Conservation (phyloP, 1,140 invertebrate genomes). For the Dinothrombium tinctorium region DNA sequence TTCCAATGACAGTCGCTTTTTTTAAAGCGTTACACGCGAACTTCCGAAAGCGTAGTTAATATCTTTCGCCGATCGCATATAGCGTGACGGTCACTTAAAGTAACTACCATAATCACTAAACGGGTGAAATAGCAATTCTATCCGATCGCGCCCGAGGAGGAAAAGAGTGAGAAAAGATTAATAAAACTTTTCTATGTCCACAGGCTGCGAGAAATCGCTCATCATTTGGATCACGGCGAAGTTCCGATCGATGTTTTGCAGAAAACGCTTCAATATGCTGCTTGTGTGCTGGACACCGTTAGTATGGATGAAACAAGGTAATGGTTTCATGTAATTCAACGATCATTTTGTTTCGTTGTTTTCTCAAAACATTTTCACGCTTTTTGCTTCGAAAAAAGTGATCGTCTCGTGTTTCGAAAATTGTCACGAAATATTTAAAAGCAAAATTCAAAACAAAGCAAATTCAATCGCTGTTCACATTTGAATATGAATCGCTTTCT, state of each 20-base stretch:
- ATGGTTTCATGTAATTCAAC: conserved; percentile 19
- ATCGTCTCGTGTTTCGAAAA: neutral
- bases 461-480: too few species aligned
- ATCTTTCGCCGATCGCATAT: too few species aligned
- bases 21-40: too few species aligned
- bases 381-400: neutral
- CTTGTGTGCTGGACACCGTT: conserved; percentile 58
- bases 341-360: neutral
- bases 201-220: conserved; percentile 54
- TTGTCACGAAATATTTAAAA: too few species aligned
- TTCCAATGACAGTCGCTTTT: too few species aligned
- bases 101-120: too few species aligned
- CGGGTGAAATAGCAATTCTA: too few species aligned
- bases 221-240: conserved; percentile 49
- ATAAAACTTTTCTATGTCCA: conserved; percentile 12
- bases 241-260: conserved; percentile 55
- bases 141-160: too few species aligned
- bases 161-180: too few species aligned
- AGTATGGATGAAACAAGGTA: conserved; percentile 72
- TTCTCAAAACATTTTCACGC: neutral
- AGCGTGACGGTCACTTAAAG: too few species aligned
- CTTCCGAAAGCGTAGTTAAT: too few species aligned
- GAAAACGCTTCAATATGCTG: conserved; percentile 60
- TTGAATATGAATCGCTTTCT: neutral
- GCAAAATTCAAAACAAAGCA: too few species aligned